These are phyloP conservation scores for Isurus oxyrinchus DNA, from an alignment of 2,113 vertebrate genomes.

Conservation along the genomic window DNA sequence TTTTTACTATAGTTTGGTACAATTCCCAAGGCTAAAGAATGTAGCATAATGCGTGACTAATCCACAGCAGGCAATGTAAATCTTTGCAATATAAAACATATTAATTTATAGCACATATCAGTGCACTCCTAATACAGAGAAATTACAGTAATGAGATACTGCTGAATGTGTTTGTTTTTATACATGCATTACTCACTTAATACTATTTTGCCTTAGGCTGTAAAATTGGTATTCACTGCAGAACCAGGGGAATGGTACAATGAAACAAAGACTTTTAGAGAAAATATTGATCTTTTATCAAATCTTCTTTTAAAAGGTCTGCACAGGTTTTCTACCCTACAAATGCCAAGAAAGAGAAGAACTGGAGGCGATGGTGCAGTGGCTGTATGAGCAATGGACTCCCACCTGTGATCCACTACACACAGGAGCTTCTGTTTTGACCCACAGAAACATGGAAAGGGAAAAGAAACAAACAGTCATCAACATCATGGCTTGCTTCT, in stretches of 20 bases:
- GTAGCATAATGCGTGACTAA: slow-evolving; percentile 48
- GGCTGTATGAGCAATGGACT: background rate
- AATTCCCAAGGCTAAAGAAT: slow-evolving; percentile 34
- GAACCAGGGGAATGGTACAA: background rate
- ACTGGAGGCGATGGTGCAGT: background rate
- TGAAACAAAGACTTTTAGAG: slow-evolving; percentile 22
- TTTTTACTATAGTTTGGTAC: slow-evolving; percentile 21
- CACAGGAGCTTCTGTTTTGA: background rate
- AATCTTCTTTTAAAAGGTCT: background rate
- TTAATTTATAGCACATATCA: slow-evolving; percentile 47
- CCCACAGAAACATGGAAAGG: background rate
- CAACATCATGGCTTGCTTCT: background rate
- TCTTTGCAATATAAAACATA: slow-evolving; percentile 47
- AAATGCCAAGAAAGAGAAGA: background rate
- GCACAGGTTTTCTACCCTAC: background rate
- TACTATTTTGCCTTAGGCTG: slow-evolving; percentile 48
- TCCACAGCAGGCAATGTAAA: slow-evolving; percentile 51
- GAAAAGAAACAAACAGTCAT: background rate
- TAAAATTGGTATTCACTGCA: slow-evolving; percentile 41
- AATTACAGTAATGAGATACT: slow-evolving; percentile 48
- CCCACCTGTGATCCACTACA: background rate
- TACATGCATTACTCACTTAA: slow-evolving; percentile 44
- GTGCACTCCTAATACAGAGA: slow-evolving; percentile 46
- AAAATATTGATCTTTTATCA: slow-evolving; percentile 34
- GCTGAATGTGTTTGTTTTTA: slow-evolving; percentile 48